Conservation (phyloP, 2,797 vertebrate genomes). For the Typhlichthys eigenmanni region DNA sequence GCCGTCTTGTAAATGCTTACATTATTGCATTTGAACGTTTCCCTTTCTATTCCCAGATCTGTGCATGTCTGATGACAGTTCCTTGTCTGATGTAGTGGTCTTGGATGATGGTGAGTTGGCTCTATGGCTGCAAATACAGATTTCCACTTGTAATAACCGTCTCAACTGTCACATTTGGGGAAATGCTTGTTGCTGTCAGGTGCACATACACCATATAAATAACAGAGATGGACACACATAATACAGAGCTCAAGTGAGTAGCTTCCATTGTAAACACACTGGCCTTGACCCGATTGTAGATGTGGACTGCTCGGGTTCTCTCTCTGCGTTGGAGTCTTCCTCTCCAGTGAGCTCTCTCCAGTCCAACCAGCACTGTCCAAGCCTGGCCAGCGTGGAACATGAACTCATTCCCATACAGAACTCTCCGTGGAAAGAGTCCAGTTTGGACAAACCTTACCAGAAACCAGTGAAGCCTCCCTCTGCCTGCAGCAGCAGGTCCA, state of each 20-base stretch:
- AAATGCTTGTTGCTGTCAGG: too few relatives aligned
- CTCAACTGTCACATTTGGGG: neutral
- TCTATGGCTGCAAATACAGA: neutral
- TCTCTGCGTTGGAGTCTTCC: constrained; percentile 52
- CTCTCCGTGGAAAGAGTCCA: constrained; percentile 90
- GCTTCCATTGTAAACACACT: too few relatives aligned
- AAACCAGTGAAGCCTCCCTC: constrained; percentile 74
- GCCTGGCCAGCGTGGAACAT: constrained; percentile 58
- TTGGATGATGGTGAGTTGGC: constrained; percentile 84
- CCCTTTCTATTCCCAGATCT: constrained; percentile 61
- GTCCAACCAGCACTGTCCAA: constrained; percentile 42
- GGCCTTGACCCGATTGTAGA: constrained; percentile 47
- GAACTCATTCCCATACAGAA: constrained; percentile 86
- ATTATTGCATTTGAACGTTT: neutral
- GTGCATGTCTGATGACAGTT: constrained; percentile 84
- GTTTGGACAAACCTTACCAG: constrained; percentile 87
- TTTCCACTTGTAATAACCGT: neutral
- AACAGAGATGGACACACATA: neutral
- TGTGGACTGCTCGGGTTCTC: constrained; percentile 56
- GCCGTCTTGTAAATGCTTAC: neutral
- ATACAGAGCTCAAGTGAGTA: neutral
- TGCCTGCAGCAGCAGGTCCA: constrained; percentile 78
- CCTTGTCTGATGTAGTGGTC: constrained; percentile 82
- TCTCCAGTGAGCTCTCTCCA: constrained; percentile 43
- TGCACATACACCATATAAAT: neutral